These are phyloP conservation scores for Polyploca ridens DNA, from an alignment of 2,888 invertebrate species.

Conservation along the genomic window DNA sequence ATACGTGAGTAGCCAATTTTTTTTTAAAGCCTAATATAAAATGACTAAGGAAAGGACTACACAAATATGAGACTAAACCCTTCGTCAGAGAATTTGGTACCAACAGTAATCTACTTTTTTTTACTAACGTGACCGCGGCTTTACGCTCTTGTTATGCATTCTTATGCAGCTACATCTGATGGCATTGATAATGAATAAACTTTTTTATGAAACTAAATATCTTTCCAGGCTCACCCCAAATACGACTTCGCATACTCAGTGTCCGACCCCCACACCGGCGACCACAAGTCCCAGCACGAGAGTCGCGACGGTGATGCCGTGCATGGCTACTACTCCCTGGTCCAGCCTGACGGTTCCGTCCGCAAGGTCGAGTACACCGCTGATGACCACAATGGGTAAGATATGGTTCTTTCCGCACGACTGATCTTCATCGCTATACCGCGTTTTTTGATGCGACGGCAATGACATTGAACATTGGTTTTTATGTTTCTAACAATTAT, in stretches of 20 bases:
- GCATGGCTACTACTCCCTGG: slow-evolving; percentile 78
- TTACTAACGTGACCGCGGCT: too few relatives aligned
- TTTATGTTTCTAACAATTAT: not conserved
- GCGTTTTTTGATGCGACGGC: not conserved
- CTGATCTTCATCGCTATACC: not conserved
- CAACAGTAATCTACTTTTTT: too few relatives aligned
- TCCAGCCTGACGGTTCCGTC: slow-evolving; percentile 81
- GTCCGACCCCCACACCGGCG: slow-evolving; percentile 82
- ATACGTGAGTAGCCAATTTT: slow-evolving; percentile 46
- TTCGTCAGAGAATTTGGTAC: too few relatives aligned
- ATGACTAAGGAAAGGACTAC: too few relatives aligned
- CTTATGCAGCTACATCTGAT: too few relatives aligned
- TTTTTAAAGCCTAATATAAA: too few relatives aligned
- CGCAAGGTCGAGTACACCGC: slow-evolving; percentile 84
- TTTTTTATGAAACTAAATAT: not conserved
- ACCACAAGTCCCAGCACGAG: slow-evolving; percentile 82
- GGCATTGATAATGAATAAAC: too few relatives aligned
- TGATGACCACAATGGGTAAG: slow-evolving; percentile 81
- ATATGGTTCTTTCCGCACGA: slow-evolving; percentile 1
- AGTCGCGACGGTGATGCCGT: slow-evolving; percentile 80
- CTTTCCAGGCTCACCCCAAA: slow-evolving; percentile 65
- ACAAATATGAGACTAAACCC: too few relatives aligned
- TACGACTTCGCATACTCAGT: slow-evolving; percentile 82
- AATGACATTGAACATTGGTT: not conserved
- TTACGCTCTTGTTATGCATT: not conserved